Evolutionary conservation across 1,140 invertebrate species (phyloP), one percentile per base, ranked within the genome.

Genomic region (Leptinotarsa defecta): DNA sequence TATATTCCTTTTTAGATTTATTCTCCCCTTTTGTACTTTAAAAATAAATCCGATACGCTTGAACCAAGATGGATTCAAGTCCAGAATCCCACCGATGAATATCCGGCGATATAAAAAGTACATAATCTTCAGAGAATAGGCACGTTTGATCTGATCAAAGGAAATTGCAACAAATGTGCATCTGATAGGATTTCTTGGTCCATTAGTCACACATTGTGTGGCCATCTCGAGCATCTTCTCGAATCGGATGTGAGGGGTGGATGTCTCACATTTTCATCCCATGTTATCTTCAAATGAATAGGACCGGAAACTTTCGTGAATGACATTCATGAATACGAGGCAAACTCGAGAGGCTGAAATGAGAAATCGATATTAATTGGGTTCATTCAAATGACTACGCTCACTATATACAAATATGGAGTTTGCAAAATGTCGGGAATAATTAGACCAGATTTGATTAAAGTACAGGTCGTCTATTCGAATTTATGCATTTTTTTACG

Each of bases 181-280:
- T 19, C 52, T 57, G 52, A 57, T 57, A 57, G 52, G 52, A 57
- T 57, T 57, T 57, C 52, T 57, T 57, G 52, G 52, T 57, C 52
- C 52, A 57, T 57, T 57, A 57, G 15, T 4, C 17, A 6, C 13
- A 4, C 52, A 19, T 57, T 57, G 52, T 57, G 15, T 4, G 52
- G 15, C 52, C 52, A 57, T 57, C 52, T 57, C 52, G 52, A n/a
- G 52, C 52, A 57, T 57, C 52, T 57, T 57, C n/a, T 19, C 52
- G 52, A 19, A 57, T 57, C 52, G n/a, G n/a, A 57, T 57, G 52
- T 57, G 52, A 57, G n/a, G 52, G 52, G 52, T 19, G 52, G 52
- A 13, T 57, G 17, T 57, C 4, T 17, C 52, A 17, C 4, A 57
- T 57, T 57, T 17, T 57, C 52, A 43, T 19, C 17, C 52, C 52